A percentile compares a stretch with the other conserved stretches of the same genome.
These are phyloP conservation scores for Polydrusus cervinus DNA, from an alignment of 2,888 invertebrate species.

Conservation along the genomic window DNA sequence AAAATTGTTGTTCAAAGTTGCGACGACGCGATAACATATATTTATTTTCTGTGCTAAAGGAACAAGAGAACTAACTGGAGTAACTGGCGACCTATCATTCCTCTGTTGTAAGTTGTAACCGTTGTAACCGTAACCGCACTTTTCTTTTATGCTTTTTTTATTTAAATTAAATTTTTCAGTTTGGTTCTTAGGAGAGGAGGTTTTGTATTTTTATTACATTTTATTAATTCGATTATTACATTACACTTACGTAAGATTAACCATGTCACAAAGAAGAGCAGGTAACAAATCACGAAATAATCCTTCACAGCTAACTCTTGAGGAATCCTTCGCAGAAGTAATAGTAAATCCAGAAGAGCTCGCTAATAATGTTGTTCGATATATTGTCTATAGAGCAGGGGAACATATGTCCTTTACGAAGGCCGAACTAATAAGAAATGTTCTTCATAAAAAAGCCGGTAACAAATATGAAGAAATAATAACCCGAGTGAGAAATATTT, in stretches of 20 bases:
- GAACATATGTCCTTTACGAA: constrained; percentile 59
- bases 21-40: no score
- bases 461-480: constrained; percentile 59
- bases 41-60: no score
- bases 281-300: constrained; percentile 23
- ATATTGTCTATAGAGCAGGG: constrained; percentile 60
- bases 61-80: no score
- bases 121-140: no score
- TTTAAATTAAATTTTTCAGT: not conserved
- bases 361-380: constrained; percentile 61
- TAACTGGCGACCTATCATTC: no score
- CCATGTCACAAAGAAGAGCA: constrained; percentile 42
- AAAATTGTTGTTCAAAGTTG: no score
- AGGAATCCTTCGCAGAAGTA: constrained; percentile 43
- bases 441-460: constrained; percentile 56
- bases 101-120: no score
- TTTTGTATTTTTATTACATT: not conserved
- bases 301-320: constrained; percentile 48
- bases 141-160: no score
- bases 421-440: constrained; percentile 60
- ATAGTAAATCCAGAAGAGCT: constrained; percentile 53
- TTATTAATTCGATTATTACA: not conserved
- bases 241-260: not conserved
- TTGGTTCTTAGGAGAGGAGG: not conserved
- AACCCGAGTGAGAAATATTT: constrained; percentile 53